Evolutionary conservation across 2,888 invertebrate species (phyloP).

Genomic region (Chrysolina oricalcia): DNA sequence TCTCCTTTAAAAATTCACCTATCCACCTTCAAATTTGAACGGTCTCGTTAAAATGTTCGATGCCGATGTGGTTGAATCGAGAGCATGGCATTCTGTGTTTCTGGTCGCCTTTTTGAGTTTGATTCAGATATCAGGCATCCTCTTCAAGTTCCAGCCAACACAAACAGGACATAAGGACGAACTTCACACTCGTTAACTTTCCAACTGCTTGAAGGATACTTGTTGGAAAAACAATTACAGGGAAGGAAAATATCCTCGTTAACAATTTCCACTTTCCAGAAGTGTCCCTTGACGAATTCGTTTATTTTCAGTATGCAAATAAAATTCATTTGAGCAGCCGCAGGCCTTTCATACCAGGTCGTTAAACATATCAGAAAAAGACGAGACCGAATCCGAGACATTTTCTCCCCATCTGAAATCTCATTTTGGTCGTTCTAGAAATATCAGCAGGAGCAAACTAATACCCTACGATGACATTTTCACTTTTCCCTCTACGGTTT

Average conservation of each 20-base stretch:
- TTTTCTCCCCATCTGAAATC: constrained; percentile 45
- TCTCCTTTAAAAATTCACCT: neutral
- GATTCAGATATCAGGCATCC: neutral
- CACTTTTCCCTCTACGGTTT: constrained; percentile 39
- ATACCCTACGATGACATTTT: constrained; percentile 45
- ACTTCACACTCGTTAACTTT: constrained; percentile 13
- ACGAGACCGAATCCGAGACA: constrained; percentile 38
- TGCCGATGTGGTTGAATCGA: neutral
- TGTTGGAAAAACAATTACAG: constrained; percentile 1
- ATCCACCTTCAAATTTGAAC: neutral
- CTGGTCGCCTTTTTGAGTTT: neutral
- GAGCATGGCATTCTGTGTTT: neutral
- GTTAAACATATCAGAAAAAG: constrained; percentile 46
- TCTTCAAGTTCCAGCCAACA: neutral
- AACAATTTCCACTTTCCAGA: constrained; percentile 10
- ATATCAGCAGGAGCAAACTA: constrained; percentile 50
- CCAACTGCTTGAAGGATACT: neutral
- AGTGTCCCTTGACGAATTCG: neutral
- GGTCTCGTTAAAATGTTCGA: neutral
- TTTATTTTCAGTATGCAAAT: constrained; percentile 41
- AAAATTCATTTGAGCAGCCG: constrained; percentile 39
- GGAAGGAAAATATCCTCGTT: constrained; percentile 1
- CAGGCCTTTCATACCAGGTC: constrained; percentile 43
- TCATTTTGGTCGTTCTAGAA: constrained; percentile 46
- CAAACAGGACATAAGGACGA: constrained; percentile 2